phyloP scores from a whole-genome alignment of 2,888 invertebrate genomes.

The Lithophane socia region DNA sequence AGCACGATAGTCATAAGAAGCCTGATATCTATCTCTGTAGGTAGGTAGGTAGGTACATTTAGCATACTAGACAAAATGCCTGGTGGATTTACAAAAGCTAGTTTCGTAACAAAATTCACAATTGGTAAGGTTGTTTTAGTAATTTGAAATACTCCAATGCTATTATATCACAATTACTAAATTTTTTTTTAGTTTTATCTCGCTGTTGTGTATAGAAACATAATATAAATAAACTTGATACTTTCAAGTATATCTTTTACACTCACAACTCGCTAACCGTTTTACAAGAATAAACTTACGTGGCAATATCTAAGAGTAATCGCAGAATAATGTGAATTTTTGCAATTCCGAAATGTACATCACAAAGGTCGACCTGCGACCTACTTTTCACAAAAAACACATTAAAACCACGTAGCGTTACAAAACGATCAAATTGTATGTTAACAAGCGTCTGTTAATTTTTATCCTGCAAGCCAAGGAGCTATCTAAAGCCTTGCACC shows the following conservation, averaged over 20 bases:
- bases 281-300: conserved; percentile 49
- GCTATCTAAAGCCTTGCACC: conserved; percentile 32
- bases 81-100: conserved; percentile 26
- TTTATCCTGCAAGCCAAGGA: conserved; percentile 28
- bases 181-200: conserved; percentile 18
- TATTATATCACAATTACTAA: conserved; percentile 41
- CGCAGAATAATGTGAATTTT: conserved; percentile 58
- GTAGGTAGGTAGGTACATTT: conserved; percentile 15
- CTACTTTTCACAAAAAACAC: conserved; percentile 55
- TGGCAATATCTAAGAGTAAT: conserved; percentile 57
- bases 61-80: conserved; percentile 13
- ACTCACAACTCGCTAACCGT: conserved; percentile 49
- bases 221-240: conserved; percentile 39
- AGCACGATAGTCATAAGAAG: conserved; percentile 56
- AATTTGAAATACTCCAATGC: conserved; percentile 36
- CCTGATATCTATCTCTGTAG: conserved; percentile 35
- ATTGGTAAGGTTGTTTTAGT: conserved; percentile 24
- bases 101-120: conserved; percentile 45
- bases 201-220: conserved; percentile 20
- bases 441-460: conserved; percentile 38
- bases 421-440: conserved; percentile 47
- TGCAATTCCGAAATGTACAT: conserved; percentile 56
- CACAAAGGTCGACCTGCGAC: conserved; percentile 63
- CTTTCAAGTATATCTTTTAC: conserved; percentile 53
- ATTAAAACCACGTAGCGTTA: conserved; percentile 56